Conservation (phyloP, 2,888 invertebrate genomes). For the Epinotia demarniana region DNA sequence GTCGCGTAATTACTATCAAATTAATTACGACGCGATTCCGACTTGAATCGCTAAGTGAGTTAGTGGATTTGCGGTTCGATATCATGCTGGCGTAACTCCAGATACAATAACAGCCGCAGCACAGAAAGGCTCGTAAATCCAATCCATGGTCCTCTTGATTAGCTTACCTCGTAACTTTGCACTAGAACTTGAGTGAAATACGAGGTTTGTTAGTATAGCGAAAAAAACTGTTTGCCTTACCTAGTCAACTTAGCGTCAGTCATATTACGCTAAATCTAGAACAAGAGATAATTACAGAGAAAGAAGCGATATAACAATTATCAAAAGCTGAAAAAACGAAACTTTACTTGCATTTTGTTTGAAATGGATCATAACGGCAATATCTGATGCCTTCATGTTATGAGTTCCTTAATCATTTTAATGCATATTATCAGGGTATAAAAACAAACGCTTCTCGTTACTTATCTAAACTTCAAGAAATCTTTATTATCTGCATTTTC, state of each 20-base stretch:
- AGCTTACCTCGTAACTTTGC: background rate
- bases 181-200: background rate
- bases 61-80: constrained; percentile 17
- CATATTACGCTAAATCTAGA: background rate
- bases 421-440: background rate
- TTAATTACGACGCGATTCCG: constrained; percentile 28
- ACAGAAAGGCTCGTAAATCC: constrained; percentile 2
- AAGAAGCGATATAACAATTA: no score
- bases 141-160: background rate
- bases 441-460: background rate
- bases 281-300: no score
- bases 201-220: background rate
- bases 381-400: no score
- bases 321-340: no score
- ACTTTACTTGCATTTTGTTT: background rate
- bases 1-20: constrained; percentile 30
- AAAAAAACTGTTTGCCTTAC: background rate
- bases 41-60: constrained; percentile 30
- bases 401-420: background rate
- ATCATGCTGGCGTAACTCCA: constrained; percentile 7
- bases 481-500: background rate
- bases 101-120: constrained; percentile 8
- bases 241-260: background rate
- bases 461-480: background rate
- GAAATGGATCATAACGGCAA: background rate